A percentile compares a stretch with the other conserved stretches of the same genome.
Conservation (phyloP, 2,113 vertebrate genomes). For the Dicrurus megarhynchus region DNA sequence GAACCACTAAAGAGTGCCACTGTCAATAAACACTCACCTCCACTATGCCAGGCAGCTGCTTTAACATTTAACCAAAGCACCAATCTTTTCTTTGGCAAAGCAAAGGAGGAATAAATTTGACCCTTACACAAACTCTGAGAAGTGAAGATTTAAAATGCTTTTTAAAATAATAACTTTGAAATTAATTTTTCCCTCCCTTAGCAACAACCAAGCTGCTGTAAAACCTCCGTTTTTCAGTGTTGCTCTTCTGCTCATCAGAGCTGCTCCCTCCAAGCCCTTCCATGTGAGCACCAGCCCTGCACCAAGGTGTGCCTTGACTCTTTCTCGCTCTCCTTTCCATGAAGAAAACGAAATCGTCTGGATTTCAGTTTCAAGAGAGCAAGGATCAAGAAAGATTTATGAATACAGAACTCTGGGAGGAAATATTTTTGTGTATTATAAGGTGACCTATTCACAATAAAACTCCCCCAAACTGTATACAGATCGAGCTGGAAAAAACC, state of each 20-base stretch:
- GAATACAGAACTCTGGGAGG: background rate
- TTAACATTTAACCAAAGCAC: background rate
- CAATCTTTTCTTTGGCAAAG: background rate
- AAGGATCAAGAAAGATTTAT: background rate
- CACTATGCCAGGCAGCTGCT: background rate
- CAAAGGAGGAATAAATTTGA: background rate
- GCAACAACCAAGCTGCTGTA: background rate
- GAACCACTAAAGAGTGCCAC: background rate
- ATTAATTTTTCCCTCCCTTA: background rate
- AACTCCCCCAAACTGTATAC: conserved; percentile 47
- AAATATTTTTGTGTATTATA: conserved; percentile 39
- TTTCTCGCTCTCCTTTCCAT: background rate
- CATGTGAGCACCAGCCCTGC: background rate
- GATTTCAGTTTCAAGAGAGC: background rate
- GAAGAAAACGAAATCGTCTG: background rate
- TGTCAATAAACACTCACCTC: background rate
- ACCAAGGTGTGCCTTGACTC: background rate
- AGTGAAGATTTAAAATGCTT: background rate
- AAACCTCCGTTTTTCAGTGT: background rate
- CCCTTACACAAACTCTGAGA: background rate
- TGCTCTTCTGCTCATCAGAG: background rate
- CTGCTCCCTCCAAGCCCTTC: background rate
- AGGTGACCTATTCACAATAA: conserved; percentile 58
- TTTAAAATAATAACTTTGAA: background rate
- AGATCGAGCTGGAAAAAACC: conserved; percentile 67